A percentile compares a stretch with the other conserved stretches of the same genome.
Evolutionary conservation across 2,888 invertebrate genomes (phyloP).

Genomic region (Odontocerum albicorne): DNA sequence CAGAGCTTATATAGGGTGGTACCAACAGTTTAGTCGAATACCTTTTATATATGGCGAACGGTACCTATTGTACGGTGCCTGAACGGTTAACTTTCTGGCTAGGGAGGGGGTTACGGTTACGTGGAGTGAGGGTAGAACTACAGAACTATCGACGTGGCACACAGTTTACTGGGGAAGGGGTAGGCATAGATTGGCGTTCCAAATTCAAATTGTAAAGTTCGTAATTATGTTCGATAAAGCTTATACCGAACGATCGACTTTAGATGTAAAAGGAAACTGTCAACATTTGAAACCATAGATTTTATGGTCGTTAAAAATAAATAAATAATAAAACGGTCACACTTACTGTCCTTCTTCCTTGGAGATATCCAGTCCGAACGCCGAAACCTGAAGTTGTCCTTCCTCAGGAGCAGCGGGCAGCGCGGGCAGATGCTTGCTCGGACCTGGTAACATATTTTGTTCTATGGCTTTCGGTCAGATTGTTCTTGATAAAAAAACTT

Average conservation of each 20-base stretch:
- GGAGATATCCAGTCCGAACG: constrained; percentile 77
- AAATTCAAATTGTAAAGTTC: neutral
- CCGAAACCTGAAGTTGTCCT: constrained; percentile 68
- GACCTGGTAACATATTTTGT: constrained; percentile 44
- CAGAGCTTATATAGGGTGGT: too few species aligned
- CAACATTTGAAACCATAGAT: too few species aligned
- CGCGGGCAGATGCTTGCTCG: constrained; percentile 68
- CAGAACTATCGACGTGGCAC: too few species aligned
- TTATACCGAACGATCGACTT: neutral
- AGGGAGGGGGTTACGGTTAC: too few species aligned
- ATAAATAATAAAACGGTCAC: constrained; percentile 2
- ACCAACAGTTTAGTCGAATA: too few species aligned
- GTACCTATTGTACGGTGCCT: too few species aligned
- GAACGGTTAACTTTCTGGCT: too few species aligned
- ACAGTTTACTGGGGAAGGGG: too few species aligned
- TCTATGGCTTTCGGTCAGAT: neutral
- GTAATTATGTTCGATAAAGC: neutral
- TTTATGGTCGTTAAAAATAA: neutral
- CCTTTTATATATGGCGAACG: too few species aligned
- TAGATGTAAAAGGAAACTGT: too few species aligned
- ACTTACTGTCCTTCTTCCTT: constrained; percentile 81
- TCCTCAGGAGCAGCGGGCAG: constrained; percentile 76
- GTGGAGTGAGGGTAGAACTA: too few species aligned
- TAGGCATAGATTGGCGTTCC: neutral
- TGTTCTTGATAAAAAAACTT: too few species aligned